Percentiles rank a stretch among this genome's conserved stretches.
Conservation (phyloP, 2,113 vertebrate genomes). For the Chloebia gouldiae region DNA sequence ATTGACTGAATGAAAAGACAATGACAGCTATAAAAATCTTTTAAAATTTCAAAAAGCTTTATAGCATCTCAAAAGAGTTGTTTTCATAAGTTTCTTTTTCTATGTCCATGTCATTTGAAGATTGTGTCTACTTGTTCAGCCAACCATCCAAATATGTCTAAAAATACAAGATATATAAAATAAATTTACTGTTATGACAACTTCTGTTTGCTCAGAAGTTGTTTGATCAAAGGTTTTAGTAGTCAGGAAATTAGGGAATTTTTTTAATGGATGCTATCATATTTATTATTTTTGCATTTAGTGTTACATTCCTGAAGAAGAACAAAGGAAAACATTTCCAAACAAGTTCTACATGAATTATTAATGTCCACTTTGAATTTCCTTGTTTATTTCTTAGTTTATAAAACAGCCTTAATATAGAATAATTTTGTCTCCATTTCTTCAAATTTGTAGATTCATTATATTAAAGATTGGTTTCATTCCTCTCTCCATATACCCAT, state of each 20-base stretch:
- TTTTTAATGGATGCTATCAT: neutral
- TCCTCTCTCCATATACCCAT: neutral
- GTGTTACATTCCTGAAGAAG: neutral
- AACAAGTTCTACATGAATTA: neutral
- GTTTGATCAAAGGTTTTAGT: neutral
- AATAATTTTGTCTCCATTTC: neutral
- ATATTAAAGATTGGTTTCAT: neutral
- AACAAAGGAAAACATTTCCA: conserved; percentile 1
- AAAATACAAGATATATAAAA: neutral
- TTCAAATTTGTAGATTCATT: neutral
- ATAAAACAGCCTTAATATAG: neutral
- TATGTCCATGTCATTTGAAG: neutral
- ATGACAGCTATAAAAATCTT: neutral
- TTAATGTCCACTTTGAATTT: neutral
- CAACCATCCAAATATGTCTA: neutral
- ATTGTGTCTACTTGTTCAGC: neutral
- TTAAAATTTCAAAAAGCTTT: neutral
- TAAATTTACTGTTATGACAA: neutral
- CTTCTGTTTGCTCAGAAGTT: neutral
- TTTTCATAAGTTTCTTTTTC: neutral
- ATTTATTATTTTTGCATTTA: neutral
- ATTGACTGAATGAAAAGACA: neutral
- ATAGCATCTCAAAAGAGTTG: neutral
- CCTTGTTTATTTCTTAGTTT: neutral
- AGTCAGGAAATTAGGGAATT: neutral